Evolutionary conservation across 2,113 vertebrate genomes (phyloP), one percentile per base, ranked within the genome.

Genomic region (Corythornis cristatus): DNA sequence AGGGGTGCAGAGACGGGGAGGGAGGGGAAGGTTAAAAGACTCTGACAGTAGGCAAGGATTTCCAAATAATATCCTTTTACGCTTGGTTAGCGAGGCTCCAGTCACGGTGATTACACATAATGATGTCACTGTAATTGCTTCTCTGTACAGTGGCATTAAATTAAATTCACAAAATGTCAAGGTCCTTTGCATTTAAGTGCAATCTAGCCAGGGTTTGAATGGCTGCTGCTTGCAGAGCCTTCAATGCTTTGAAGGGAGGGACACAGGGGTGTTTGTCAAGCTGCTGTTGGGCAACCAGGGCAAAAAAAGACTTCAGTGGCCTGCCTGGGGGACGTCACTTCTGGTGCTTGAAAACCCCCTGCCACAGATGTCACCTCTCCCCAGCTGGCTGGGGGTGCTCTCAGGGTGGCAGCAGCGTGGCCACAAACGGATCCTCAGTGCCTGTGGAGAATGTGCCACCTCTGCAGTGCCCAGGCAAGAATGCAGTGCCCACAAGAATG

Each of bases 61-160:
- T 87, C 86, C 46, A 65, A 83, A 95, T 86, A 58, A 86, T n/a
- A n/a, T 86, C 83, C 73, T 45, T 82, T 31, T 83, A 53, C 1
- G 8, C 67, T 72, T 11, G 56, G 66, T 43, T 40, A 19, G 62
- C 14, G 64, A 93, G 40, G 5, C 71, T 89, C 46, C 43, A 31
- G 90, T 40, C 89, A 35, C 8, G 80, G 88, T 46, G 70, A 12
- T 31, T 95, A 70, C 83, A 67, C 62, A 40, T 73, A 92, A 89
- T 80, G 94, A 90, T 84, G 84, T 37, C 56, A 87, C 67, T 87
- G 90, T 96, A 96, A 96, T 94, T 97, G 88, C 77, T 85, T 93
- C 88, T 93, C 93, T 80, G 83, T 17, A 85, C 90, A 92, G 83
- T 89, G 72, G 88, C 45, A 80, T 71, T 92, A 76, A 95, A 95